Base-by-base conservation (phyloP, 2,797 vertebrate genomes). In the Sebastes taczanowskii region DNA sequence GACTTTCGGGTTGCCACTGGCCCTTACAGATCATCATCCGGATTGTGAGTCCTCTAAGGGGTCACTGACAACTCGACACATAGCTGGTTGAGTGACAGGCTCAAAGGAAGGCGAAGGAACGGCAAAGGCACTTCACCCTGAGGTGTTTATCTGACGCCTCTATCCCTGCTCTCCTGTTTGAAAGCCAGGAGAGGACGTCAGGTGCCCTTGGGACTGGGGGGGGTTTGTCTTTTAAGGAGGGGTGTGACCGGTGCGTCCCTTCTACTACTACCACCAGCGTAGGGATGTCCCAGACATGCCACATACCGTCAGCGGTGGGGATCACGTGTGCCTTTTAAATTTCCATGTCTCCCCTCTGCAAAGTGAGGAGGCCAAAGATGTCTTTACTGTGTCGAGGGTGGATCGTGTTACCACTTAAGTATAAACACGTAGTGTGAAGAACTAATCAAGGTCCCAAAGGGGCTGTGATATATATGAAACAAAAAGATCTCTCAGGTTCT, bases 231-330 rank as follows among this genome's bases (percentile, higher is more conserved):
- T 84, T 84, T 81, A 85, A 49, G 42, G 20, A 55, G 5, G 14
- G 70, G 56, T 34, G n/a, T 34, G 71, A 74, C 74, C 77, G 84
- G 75, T 64, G 83, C 79, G 88, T 88, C 69, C 70, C 81, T 42
- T 68, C 71, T 76, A 78, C 81, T 88, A 85, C 74, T n/a, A 55
- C 38, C 49, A 82, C 38, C 49, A 82, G 63, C 11, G 4, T 9
- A 83, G 92, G 93, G 92, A 86, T 90, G 74, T 89, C 93, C 92
- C 88, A 87, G 85, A 90, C 85, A 83, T 74, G 83, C 81, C 64
- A 27, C 77, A 70, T 83, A 78, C 84, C 84, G 30, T 82, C 69
- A 77, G 64, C 65, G 81, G 72, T 42, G 62, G 71, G 18, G 16
- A 69, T 70, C 77, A 87, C 79, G 22, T 78, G 71, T 20, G 52